Evolutionary conservation across 2,113 vertebrate genomes (phyloP).

Genomic region (Bostrychus sinensis): DNA sequence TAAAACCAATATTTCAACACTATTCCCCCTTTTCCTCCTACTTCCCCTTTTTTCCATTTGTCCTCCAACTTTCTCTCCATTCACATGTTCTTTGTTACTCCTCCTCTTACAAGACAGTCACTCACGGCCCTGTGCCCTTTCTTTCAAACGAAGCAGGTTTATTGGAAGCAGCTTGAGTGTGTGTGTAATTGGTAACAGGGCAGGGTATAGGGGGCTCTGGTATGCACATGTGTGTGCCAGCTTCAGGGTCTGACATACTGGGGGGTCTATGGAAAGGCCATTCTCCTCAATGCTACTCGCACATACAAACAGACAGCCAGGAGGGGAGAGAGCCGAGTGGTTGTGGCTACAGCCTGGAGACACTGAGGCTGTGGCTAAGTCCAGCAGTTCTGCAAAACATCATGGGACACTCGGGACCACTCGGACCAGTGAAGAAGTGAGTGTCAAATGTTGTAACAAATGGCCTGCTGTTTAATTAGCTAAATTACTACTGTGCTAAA

Average conservation of each 20-base stretch:
- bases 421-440: conserved; percentile 46
- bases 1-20: conserved; percentile 39
- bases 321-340: conserved; percentile 40
- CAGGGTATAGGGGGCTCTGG: conserved; percentile 68
- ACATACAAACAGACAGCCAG: conserved; percentile 20
- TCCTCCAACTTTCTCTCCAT: conserved; percentile 46
- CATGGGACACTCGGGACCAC: conserved; percentile 62
- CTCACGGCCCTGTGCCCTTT: conserved; percentile 41
- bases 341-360: conserved; percentile 67
- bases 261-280: conserved; percentile 65
- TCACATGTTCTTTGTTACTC: conserved; percentile 75
- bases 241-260: conserved; percentile 69
- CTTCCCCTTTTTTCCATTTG: conserved; percentile 3
- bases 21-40: conserved; percentile 1
- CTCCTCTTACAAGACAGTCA: conserved; percentile 46
- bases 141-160: conserved; percentile 76
- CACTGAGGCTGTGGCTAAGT: conserved; percentile 65
- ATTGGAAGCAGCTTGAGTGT: conserved; percentile 76
- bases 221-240: conserved; percentile 83
- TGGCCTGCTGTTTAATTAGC: conserved; percentile 25
- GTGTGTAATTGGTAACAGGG: conserved; percentile 56
- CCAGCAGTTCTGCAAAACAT: conserved; percentile 67
- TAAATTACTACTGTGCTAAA: no score
- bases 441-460: conserved; percentile 32
- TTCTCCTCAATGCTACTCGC: conserved; percentile 20